A percentile compares a stretch with the other conserved stretches of the same genome.
These are phyloP conservation scores for Elegia similella DNA, from an alignment of 2,888 invertebrate species.

Conservation along the genomic window DNA sequence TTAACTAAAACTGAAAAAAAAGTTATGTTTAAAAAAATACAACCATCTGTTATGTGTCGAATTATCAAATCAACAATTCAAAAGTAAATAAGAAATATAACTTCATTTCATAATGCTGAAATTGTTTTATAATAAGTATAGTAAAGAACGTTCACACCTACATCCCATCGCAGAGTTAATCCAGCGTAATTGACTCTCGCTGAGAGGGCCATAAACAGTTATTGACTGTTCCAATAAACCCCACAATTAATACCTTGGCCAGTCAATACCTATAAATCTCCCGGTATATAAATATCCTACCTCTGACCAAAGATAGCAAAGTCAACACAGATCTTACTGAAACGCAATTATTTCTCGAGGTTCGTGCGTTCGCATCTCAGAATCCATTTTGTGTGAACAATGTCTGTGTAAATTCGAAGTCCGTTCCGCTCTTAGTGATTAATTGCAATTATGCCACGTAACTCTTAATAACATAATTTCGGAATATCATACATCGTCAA, in stretches of 20 bases:
- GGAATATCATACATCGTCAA: too few species aligned
- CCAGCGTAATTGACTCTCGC: constrained; percentile 70
- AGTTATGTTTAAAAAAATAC: too few species aligned
- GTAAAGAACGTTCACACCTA: constrained; percentile 42
- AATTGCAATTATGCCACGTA: too few species aligned
- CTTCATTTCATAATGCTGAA: too few species aligned
- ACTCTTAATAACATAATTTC: too few species aligned
- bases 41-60: too few species aligned
- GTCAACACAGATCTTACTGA: background rate
- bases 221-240: constrained; percentile 71
- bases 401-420: too few species aligned
- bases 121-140: background rate
- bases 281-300: constrained; percentile 23
- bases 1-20: too few species aligned
- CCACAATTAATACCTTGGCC: constrained; percentile 58
- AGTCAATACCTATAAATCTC: constrained; percentile 37
- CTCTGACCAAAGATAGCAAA: background rate
- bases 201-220: constrained; percentile 69
- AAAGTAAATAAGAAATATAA: too few species aligned
- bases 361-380: background rate
- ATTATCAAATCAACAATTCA: too few species aligned
- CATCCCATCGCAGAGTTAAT: constrained; percentile 59
- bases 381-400: background rate
- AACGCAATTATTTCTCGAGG: constrained; percentile 5
- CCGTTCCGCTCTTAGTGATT: too few species aligned